Percentiles rank a stretch among this genome's conserved stretches.
Evolutionary conservation across 1,140 invertebrate species (phyloP).

Genomic region (Agraylea sexmaculata): DNA sequence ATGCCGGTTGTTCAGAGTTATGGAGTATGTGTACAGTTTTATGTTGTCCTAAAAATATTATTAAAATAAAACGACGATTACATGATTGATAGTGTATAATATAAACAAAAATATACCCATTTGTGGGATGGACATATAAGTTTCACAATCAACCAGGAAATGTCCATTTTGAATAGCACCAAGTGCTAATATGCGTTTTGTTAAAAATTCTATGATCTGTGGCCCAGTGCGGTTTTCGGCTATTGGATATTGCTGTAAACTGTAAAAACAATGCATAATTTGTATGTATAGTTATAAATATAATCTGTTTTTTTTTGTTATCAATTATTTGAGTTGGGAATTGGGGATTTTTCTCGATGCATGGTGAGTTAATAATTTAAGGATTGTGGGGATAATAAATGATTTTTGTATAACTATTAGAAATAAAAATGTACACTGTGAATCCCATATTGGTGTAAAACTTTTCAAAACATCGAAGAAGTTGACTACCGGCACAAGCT

Average conservation of each 20-base stretch:
- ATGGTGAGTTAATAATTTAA: no score
- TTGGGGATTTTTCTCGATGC: no score
- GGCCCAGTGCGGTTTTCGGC: slow-evolving; percentile 76
- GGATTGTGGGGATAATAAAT: no score
- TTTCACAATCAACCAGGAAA: slow-evolving; percentile 91
- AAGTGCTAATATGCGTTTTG: slow-evolving; percentile 71
- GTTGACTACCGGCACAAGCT: no score
- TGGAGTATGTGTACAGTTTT: slow-evolving; percentile 83
- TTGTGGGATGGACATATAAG: slow-evolving; percentile 69
- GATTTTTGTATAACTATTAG: no score
- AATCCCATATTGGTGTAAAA: no score
- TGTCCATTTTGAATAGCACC: slow-evolving; percentile 79
- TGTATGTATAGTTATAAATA: no score
- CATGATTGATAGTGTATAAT: slow-evolving; percentile 1
- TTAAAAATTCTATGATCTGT: slow-evolving; percentile 73
- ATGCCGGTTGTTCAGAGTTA: slow-evolving; percentile 90
- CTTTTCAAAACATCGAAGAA: no score
- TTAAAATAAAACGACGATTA: not conserved
- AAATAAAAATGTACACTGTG: no score
- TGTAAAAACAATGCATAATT: no score
- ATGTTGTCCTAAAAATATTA: slow-evolving; percentile 34
- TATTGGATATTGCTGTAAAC: slow-evolving; percentile 71
- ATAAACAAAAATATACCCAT: slow-evolving; percentile 36
- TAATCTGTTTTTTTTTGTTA: no score
- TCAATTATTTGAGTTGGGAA: no score